Percentiles rank a stretch among this genome's conserved stretches.
Conservation (phyloP, 2,888 invertebrate genomes). For the Tupiocoris notatus region DNA sequence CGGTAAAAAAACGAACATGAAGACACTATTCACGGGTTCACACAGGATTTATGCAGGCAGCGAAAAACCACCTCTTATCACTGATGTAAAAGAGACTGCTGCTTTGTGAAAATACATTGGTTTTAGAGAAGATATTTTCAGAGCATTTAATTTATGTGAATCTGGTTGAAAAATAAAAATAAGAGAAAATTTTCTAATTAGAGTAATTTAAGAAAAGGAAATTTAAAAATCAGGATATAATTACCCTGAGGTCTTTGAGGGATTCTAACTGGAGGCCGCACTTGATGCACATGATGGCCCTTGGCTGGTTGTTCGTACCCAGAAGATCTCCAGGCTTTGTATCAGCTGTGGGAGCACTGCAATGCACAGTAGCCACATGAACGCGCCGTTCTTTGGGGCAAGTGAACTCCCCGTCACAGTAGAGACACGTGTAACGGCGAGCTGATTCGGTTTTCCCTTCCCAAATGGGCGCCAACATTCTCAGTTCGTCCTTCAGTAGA, state of each 20-base stretch:
- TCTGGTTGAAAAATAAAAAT: no score
- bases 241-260: constrained; percentile 43
- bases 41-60: no score
- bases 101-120: no score
- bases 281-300: constrained; percentile 45
- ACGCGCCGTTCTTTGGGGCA: constrained; percentile 65
- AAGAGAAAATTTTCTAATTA: no score
- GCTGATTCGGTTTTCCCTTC: constrained; percentile 25
- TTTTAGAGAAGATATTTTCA: no score
- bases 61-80: no score
- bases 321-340: constrained; percentile 34
- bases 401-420: constrained; percentile 61
- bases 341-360: constrained; percentile 24
- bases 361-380: constrained; percentile 54
- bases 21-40: no score
- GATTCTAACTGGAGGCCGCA: constrained; percentile 47
- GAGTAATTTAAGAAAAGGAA: no score
- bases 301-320: background rate
- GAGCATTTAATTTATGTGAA: no score
- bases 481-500: constrained; percentile 23
- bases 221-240: no score
- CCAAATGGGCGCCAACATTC: constrained; percentile 41
- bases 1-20: no score
- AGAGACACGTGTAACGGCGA: constrained; percentile 57
- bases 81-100: no score